A percentile compares a stretch with the other conserved stretches of the same genome.
phyloP scores from a whole-genome alignment of 2,888 invertebrate genomes.

The Lutraria lutraria region DNA sequence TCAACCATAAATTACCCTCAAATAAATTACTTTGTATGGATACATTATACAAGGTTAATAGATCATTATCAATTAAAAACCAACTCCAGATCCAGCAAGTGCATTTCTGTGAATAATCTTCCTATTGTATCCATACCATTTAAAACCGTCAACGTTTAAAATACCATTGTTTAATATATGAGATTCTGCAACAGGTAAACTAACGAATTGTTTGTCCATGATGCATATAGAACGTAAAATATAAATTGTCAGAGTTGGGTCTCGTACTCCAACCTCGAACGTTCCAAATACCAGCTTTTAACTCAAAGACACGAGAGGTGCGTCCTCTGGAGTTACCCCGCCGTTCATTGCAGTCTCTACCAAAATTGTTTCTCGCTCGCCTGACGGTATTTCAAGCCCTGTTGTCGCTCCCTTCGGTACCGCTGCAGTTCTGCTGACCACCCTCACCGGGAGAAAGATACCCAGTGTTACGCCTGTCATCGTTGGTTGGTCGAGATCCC shows the following conservation, averaged over 20 bases:
- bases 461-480: too few species aligned
- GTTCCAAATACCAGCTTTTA: neutral
- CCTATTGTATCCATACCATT: constrained; percentile 41
- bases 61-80: constrained; percentile 10
- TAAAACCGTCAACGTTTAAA: constrained; percentile 32
- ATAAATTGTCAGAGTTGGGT: constrained; percentile 29
- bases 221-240: constrained; percentile 22
- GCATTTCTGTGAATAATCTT: constrained; percentile 21
- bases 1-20: too few species aligned
- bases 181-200: constrained; percentile 50
- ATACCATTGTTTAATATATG: constrained; percentile 31
- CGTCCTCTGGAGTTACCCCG: too few species aligned
- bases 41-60: constrained; percentile 3
- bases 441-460: too few species aligned
- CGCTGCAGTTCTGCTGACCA: too few species aligned
- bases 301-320: neutral
- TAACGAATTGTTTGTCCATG: constrained; percentile 24
- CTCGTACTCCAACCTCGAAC: constrained; percentile 17
- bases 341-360: too few species aligned
- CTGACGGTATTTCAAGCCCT: too few species aligned
- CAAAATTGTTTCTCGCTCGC: too few species aligned
- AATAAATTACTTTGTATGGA: constrained; percentile 8
- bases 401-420: too few species aligned
- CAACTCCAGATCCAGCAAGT: constrained; percentile 15
- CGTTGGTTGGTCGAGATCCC: too few species aligned